These are phyloP conservation scores for Timema cristinae DNA, from an alignment of 2,888 invertebrate species.

Conservation along the genomic window DNA sequence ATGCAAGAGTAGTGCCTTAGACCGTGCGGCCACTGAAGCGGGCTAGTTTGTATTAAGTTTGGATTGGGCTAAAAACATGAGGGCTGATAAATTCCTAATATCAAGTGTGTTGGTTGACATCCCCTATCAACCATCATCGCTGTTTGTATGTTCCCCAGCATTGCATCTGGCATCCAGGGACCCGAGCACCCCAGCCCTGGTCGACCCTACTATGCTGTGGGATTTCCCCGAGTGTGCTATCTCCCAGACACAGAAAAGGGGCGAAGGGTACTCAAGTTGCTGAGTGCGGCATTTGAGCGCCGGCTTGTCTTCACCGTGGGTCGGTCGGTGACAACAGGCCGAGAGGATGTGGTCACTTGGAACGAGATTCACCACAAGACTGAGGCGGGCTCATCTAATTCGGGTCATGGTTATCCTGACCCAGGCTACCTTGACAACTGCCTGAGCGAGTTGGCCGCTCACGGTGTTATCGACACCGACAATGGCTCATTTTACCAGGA, in stretches of 20 bases:
- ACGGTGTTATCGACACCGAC: slow-evolving; percentile 51
- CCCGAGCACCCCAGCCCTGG: slow-evolving; percentile 76
- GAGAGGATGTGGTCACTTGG: slow-evolving; percentile 90
- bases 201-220: slow-evolving; percentile 81
- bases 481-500: slow-evolving; percentile 41
- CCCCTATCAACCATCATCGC: too few relatives aligned
- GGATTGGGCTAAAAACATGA: too few relatives aligned
- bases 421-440: slow-evolving; percentile 68
- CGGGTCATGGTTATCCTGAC: slow-evolving; percentile 69
- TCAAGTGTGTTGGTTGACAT: too few relatives aligned
- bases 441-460: slow-evolving; percentile 54
- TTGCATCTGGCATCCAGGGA: slow-evolving; percentile 80
- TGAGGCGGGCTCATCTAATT: slow-evolving; percentile 56
- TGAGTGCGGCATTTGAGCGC: slow-evolving; percentile 79
- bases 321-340: slow-evolving; percentile 83
- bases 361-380: slow-evolving; percentile 86
- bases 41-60: too few relatives aligned
- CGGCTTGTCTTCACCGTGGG: slow-evolving; percentile 81
- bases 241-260: slow-evolving; percentile 81
- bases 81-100: too few relatives aligned
- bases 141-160: slow-evolving; percentile 48
- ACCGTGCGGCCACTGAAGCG: too few relatives aligned
- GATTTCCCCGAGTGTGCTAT: slow-evolving; percentile 77
- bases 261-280: slow-evolving; percentile 67
- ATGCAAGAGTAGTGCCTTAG: too few relatives aligned